Evolutionary conservation across 2,797 vertebrate species (phyloP), one percentile per base, ranked within the genome.

Genomic region (Anabacerthia variegaticeps): DNA sequence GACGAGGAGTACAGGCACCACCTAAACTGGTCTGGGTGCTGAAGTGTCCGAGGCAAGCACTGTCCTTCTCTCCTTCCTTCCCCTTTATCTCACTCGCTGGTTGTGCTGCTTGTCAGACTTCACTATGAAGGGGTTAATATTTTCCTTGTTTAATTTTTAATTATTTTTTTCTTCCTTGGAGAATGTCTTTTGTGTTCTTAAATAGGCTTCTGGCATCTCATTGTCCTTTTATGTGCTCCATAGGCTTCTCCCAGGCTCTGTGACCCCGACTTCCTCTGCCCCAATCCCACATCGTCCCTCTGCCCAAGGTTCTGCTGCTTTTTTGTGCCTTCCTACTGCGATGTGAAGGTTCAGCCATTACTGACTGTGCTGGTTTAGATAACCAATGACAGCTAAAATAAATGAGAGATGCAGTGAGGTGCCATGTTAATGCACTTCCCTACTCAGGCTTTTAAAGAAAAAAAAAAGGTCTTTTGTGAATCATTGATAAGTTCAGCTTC

Each of bases 401-500:
- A 95, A 89, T 32, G 77, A 86, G 76, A 46, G 77, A 73, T 93
- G 43, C 73, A 74, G 66, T 30, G 83, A 94, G 87, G 48, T 90
- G 72, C 87, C 78, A 46, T 81, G 89, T 95, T 95, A 95, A 96
- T 97, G 88, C 65, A 88, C 88, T 96, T 93, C 67, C 89, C 58
- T 84, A 37, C 92, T 93, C 81, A 87, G 85, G 93, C 87, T 96
- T 97, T 94, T 80, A 94, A 81, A 86, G 66, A 7, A 10, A 2
- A 19, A 59, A 92, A 89, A 81, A 79, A 27, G 12, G 44, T 68
- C 66, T 93, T 96, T 96, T 97, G 97, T 97, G 97, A 98, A 95
- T 97, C 96, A 97, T 95, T 94, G 97, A 98, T 98, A 98, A 98
- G 91, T 97, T 98, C 97, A 98, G 97, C 95, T 98, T 97, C 91